phyloP scores from a whole-genome alignment of 2,797 vertebrate species.

The Nyctibius grandis region DNA sequence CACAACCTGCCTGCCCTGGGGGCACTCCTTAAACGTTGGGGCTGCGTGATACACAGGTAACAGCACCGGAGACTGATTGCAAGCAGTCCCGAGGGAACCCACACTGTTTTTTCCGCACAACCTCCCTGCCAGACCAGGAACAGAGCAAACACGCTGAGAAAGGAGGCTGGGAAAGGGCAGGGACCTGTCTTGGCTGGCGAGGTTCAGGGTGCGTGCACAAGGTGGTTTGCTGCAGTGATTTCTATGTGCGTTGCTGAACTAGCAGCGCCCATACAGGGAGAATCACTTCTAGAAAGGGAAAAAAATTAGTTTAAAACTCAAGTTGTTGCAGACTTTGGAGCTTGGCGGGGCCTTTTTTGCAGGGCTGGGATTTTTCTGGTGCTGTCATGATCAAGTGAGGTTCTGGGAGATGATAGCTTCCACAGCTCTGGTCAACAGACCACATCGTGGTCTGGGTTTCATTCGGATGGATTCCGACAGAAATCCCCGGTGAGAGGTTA shows the following conservation, averaged over 20 bases:
- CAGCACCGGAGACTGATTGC: background rate
- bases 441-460: background rate
- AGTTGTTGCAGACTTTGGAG: background rate
- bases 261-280: background rate
- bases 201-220: background rate
- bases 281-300: background rate
- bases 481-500: background rate
- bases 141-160: background rate
- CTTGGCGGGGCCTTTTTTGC: background rate
- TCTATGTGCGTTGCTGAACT: background rate
- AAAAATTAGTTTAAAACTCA: background rate
- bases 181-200: background rate
- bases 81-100: background rate
- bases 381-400: background rate
- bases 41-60: background rate
- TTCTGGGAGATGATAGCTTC: background rate
- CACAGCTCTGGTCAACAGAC: background rate
- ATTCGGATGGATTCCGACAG: background rate
- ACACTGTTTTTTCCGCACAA: background rate
- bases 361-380: background rate
- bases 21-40: background rate
- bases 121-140: background rate
- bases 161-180: background rate
- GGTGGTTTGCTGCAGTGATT: background rate
- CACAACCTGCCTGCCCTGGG: conserved; percentile 20